These are phyloP conservation scores for Mesocricetus auratus DNA, from an alignment of 2,113 vertebrate species.

Conservation along the genomic window DNA sequence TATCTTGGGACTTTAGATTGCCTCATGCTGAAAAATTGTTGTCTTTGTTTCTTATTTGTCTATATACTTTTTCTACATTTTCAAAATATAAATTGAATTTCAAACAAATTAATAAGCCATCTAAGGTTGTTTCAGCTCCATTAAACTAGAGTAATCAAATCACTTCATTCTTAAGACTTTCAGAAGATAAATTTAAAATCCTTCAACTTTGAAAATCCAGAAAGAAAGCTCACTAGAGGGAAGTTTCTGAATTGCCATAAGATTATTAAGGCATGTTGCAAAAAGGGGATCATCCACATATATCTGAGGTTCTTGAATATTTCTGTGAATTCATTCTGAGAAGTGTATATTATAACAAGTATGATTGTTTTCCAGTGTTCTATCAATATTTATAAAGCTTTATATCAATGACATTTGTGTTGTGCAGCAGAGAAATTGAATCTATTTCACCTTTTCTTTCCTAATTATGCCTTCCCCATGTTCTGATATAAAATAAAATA, in stretches of 20 bases:
- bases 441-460: rapidly evolving
- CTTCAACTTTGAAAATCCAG: slow-evolving; percentile 47
- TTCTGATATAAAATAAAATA: background rate
- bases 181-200: slow-evolving; percentile 51
- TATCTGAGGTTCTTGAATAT: background rate
- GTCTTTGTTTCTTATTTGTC: background rate
- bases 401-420: background rate
- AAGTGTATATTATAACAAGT: background rate
- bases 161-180: slow-evolving; percentile 45
- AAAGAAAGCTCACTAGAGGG: slow-evolving; percentile 40
- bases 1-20: slow-evolving; percentile 35
- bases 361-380: background rate
- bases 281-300: background rate
- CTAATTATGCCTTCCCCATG: background rate
- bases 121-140: slow-evolving; percentile 58
- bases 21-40: slow-evolving; percentile 36
- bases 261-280: background rate
- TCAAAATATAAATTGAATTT: slow-evolving; percentile 65
- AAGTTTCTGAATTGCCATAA: background rate
- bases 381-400: background rate
- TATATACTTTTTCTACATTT: too few relatives aligned
- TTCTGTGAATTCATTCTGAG: background rate
- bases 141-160: slow-evolving; percentile 70
- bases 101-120: slow-evolving; percentile 70
- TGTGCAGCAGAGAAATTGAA: background rate